A percentile compares a stretch with the other conserved stretches of the same genome.
phyloP scores from a whole-genome alignment of 2,113 vertebrate genomes.

The Pedetes capensis region DNA sequence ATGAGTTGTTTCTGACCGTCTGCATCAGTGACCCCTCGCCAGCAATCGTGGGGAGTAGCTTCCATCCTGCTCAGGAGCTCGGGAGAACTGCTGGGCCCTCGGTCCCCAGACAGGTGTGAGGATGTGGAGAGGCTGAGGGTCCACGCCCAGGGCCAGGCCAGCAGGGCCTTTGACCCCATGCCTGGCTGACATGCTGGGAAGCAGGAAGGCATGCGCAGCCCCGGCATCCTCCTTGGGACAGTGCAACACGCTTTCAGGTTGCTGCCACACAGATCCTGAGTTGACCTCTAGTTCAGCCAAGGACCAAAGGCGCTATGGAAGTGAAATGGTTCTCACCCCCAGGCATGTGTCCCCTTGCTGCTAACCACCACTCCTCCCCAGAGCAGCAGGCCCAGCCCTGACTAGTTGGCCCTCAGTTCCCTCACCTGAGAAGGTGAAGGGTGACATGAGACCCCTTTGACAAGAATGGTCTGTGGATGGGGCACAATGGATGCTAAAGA shows the following conservation, averaged over 20 bases:
- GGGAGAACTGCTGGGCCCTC: not conserved
- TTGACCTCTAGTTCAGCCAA: not conserved
- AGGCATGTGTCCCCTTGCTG: not conserved
- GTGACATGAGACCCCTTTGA: not conserved
- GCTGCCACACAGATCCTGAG: not conserved
- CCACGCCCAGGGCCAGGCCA: not conserved
- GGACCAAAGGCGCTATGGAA: not conserved
- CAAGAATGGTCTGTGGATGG: not conserved
- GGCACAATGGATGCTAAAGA: not conserved
- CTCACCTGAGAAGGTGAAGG: not conserved
- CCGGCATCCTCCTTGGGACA: not conserved
- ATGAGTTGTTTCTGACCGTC: not conserved
- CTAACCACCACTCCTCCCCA: not conserved
- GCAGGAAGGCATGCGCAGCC: not conserved
- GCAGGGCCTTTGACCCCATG: not conserved
- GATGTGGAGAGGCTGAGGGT: not conserved
- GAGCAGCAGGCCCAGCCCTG: not conserved
- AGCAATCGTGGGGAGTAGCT: not conserved
- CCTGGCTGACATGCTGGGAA: not conserved
- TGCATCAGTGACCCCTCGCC: not conserved
- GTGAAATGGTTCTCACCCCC: not conserved
- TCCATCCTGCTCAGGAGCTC: not conserved
- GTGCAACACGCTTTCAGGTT: not conserved
- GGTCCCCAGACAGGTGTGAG: not conserved
- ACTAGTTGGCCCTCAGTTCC: not conserved